Percentiles rank a stretch among this genome's conserved stretches.
Conservation (phyloP, 30 jellyfish, hydroid and myxozoan genomes). For the Aurelia sp. region DNA sequence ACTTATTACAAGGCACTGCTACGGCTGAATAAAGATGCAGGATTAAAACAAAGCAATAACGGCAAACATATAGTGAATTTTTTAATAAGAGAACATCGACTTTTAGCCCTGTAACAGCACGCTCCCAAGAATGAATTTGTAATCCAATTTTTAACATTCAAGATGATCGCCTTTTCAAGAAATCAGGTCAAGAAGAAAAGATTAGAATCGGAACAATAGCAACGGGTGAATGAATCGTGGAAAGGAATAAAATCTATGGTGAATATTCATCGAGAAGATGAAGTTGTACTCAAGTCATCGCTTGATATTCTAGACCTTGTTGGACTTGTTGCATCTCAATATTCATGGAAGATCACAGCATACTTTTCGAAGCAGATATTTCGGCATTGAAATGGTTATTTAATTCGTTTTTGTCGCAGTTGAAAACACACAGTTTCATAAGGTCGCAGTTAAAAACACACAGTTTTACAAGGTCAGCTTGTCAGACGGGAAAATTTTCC, state of each 20-base stretch:
- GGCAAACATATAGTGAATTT: neutral
- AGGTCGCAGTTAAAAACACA: too few relatives aligned
- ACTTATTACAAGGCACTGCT: neutral
- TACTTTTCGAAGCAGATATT: too few relatives aligned
- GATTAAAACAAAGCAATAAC: constrained; percentile 5
- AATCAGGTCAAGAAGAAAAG: constrained; percentile 55
- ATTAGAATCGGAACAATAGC: constrained; percentile 25
- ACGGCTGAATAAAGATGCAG: neutral
- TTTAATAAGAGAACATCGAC: neutral
- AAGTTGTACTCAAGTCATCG: neutral
- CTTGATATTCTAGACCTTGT: too few relatives aligned
- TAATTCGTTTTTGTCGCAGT: too few relatives aligned
- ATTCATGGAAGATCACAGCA: too few relatives aligned
- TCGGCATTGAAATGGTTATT: too few relatives aligned
- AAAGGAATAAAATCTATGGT: constrained; percentile 1
- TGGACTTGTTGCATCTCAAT: too few relatives aligned
- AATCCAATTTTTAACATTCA: constrained; percentile 45
- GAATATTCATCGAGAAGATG: constrained; percentile 21
- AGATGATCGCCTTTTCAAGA: constrained; percentile 49
- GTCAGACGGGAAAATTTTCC: too few relatives aligned
- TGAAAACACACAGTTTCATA: too few relatives aligned
- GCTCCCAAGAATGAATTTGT: constrained; percentile 44
- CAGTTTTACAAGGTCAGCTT: too few relatives aligned
- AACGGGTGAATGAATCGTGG: constrained; percentile 34
- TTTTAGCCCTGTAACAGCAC: constrained; percentile 8